Conservation (phyloP, 2,888 invertebrate species). For the Acleris holmiana region DNA sequence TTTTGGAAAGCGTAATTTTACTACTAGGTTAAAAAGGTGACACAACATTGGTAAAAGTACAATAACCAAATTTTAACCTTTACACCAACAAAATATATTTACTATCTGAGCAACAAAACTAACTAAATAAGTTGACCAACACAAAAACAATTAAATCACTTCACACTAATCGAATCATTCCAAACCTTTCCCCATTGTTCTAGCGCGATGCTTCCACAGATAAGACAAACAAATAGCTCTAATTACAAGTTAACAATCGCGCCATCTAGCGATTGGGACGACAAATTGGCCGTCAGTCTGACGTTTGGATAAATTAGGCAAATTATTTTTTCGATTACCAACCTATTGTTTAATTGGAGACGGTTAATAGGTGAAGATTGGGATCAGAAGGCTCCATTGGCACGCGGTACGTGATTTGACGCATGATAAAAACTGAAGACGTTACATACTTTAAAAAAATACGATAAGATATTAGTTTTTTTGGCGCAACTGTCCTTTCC, state of each 20-base stretch:
- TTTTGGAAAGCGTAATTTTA: no score
- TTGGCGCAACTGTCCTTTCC: no score
- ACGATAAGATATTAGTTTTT: no score
- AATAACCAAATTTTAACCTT: no score
- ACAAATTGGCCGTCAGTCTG: conserved; percentile 68
- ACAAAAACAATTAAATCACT: conserved; percentile 43
- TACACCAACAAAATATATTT: neutral
- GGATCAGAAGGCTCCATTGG: conserved; percentile 53
- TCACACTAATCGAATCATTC: conserved; percentile 64
- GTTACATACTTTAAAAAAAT: no score
- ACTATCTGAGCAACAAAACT: conserved; percentile 10
- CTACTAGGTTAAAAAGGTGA: no score
- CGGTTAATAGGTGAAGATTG: conserved; percentile 70
- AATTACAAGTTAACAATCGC: conserved; percentile 79
- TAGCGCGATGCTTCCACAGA: conserved; percentile 58
- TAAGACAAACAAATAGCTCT: conserved; percentile 81
- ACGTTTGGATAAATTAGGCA: conserved; percentile 69
- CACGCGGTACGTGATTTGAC: conserved; percentile 41
- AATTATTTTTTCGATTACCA: conserved; percentile 81
- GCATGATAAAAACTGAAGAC: conserved; percentile 7
- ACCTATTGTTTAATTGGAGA: conserved; percentile 78
- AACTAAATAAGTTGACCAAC: conserved; percentile 27
- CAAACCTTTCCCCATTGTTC: conserved; percentile 76
- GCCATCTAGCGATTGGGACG: conserved; percentile 70
- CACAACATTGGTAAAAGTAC: no score